phyloP scores from a whole-genome alignment of 2,113 vertebrate genomes.

The Axis porcinus region DNA sequence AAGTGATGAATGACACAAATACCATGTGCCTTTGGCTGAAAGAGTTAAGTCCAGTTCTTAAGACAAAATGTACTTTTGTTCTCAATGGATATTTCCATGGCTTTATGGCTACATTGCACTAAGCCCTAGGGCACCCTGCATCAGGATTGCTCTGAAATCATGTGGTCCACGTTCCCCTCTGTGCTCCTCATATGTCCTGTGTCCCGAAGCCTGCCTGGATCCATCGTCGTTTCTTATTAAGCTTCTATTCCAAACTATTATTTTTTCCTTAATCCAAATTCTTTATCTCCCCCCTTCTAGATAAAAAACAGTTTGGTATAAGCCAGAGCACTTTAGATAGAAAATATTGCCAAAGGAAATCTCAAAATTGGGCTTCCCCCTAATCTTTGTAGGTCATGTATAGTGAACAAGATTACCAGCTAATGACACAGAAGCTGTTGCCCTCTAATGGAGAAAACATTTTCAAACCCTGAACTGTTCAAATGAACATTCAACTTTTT shows the following conservation, averaged over 20 bases:
- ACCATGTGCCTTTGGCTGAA: neutral
- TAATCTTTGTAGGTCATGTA: neutral
- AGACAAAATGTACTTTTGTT: neutral
- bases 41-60: neutral
- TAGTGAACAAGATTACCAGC: neutral
- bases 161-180: accelerated
- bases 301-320: neutral
- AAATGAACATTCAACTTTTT: neutral
- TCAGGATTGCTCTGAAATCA: neutral
- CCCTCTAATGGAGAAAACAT: neutral
- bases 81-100: neutral
- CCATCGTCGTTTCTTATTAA: neutral
- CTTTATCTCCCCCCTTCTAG: neutral
- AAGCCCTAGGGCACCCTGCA: accelerated
- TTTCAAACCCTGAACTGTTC: neutral
- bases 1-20: neutral
- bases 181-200: accelerated
- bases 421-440: neutral
- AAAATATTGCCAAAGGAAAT: neutral
- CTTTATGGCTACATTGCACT: no score
- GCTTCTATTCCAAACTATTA: neutral
- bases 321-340: neutral
- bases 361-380: neutral
- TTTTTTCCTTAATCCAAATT: neutral
- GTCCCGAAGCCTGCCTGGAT: neutral